Base-by-base conservation (phyloP, 2,797 vertebrate species). In the Acropternis orthonyx region DNA sequence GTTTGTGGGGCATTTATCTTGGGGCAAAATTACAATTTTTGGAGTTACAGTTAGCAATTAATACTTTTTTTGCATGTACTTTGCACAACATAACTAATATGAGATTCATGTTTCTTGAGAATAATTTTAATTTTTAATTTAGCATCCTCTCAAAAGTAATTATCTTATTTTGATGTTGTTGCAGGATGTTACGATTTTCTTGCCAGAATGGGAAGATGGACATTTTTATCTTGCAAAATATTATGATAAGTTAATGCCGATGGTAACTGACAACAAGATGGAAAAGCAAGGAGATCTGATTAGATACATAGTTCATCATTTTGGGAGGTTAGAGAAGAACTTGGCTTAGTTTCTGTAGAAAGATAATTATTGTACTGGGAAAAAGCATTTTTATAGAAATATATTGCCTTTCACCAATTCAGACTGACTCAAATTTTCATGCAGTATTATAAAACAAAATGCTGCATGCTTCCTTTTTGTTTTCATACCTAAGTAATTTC, bases 181-280 rank as follows among this genome's bases (percentile, higher is more conserved):
- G 43, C 61, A 99, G 99, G 99, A 99, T 95, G 99, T 99, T 73
- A 99, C 99, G 2, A 87, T 95, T 90, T 98, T 99, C 62, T 97
- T 99, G 73, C 99, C 99, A n/a, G 99, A 99, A 95, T 99, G 99
- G 99, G 99, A 99, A 83, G 99, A 99, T 95, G 99, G 99, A 18
- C 99, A 99, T 97, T 99, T 99, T 96, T 99, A 99, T 93, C 97
- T 99, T 92, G 99, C 99, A 36, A 99, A 99, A 85, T 99, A 99
- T 94, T 99, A 99, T 4, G 99, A 99, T 96, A 99, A 99, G 97
- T 97, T 99, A 96, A 99, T 99, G 99, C 99, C 99, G 0, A 99
- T 99, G 98, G 99, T 99, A 95, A 99, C 99, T 12, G 99, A 99
- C 89, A 99, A 99, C 98, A 99, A 99, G 97, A 98, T 99, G 98